Percentiles rank a stretch among this genome's conserved stretches.
phyloP scores from a whole-genome alignment of 1,140 invertebrate genomes.

The Arion vulgaris region DNA sequence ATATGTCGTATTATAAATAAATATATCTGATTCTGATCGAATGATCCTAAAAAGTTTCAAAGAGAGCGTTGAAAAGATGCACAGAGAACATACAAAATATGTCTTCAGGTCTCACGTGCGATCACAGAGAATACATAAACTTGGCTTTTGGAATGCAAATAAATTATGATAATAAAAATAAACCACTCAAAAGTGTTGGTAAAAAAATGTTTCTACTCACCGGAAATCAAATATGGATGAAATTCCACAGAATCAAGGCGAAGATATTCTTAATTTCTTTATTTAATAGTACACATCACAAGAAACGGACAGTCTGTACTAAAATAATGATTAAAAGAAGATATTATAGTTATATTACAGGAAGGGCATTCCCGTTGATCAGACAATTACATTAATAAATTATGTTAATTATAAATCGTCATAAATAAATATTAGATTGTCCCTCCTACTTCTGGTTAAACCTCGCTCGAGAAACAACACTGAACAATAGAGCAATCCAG shows the following conservation, averaged over 20 bases:
- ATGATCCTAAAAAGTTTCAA: too few species aligned
- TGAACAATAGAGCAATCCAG: background rate
- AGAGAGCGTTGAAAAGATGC: too few species aligned
- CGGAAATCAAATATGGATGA: conserved; percentile 35
- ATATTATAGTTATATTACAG: background rate
- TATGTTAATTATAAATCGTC: conserved; percentile 63
- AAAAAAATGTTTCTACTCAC: conserved; percentile 13
- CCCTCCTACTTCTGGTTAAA: conserved; percentile 45
- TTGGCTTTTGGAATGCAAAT: background rate
- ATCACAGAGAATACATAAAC: background rate
- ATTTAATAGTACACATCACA: too few species aligned
- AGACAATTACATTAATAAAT: conserved; percentile 57
- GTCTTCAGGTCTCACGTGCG: background rate
- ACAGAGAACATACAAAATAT: too few species aligned
- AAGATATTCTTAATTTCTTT: background rate
- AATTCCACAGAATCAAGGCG: conserved; percentile 31
- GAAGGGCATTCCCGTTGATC: background rate
- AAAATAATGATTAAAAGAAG: background rate
- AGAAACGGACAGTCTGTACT: background rate
- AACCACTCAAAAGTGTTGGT: background rate
- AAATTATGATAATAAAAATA: conserved; percentile 41
- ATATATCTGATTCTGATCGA: too few species aligned
- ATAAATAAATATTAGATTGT: conserved; percentile 63
- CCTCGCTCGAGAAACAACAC: conserved; percentile 13
- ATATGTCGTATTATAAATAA: too few species aligned